Conservation (phyloP, 1,140 invertebrate genomes). For the Bombus vancouverensis region DNA sequence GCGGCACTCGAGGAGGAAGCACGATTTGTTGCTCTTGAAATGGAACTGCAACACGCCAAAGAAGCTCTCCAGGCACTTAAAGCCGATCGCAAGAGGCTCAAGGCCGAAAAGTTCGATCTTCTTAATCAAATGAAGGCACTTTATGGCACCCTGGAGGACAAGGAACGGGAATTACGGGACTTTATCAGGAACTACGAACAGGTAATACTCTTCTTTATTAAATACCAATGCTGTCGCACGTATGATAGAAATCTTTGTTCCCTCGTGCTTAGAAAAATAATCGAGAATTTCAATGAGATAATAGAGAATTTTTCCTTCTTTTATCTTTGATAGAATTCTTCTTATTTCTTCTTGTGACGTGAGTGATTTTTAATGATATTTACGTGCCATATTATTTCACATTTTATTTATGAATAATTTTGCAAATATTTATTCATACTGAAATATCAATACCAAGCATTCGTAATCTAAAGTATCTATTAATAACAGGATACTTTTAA, state of each 20-base stretch:
- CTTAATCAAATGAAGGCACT: constrained; percentile 97
- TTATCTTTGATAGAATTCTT: too few relatives aligned
- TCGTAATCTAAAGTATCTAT: too few relatives aligned
- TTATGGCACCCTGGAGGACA: constrained; percentile 96
- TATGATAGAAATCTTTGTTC: not conserved
- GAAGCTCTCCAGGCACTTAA: constrained; percentile 88
- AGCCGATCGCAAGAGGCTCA: constrained; percentile 93
- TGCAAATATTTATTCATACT: too few relatives aligned
- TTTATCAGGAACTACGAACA: constrained; percentile 97
- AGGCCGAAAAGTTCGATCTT: constrained; percentile 96
- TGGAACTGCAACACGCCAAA: constrained; percentile 84
- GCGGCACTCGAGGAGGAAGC: constrained; percentile 83
- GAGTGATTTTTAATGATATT: too few relatives aligned
- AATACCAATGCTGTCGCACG: not conserved
- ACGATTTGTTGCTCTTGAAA: constrained; percentile 83
- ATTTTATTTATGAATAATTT: too few relatives aligned
- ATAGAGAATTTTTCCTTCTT: too few relatives aligned
- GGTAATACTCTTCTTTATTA: constrained; percentile 81
- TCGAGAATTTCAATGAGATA: not conserved
- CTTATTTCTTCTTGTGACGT: too few relatives aligned
- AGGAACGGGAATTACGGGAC: constrained; percentile 95
- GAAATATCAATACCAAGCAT: too few relatives aligned
- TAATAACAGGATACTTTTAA: too few relatives aligned
- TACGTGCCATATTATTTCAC: too few relatives aligned
- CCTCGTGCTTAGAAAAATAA: not conserved